Evolutionary conservation across 2,888 invertebrate genomes (phyloP).

Genomic region (Philereme transversata): DNA sequence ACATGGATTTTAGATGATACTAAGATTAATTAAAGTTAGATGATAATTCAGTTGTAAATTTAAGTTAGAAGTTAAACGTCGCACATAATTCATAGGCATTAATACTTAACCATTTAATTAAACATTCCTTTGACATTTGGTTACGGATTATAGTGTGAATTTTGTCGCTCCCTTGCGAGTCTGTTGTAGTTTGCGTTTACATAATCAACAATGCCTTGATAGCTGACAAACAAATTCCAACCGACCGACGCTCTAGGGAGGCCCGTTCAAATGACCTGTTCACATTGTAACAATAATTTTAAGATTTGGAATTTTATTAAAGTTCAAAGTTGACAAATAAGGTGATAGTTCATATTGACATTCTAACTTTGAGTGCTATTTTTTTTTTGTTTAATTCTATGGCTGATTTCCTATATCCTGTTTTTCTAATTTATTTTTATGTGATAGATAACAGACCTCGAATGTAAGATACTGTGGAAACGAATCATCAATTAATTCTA

Average conservation of each 20-base stretch:
- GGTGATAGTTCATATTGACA: conserved; percentile 77
- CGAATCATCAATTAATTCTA: conserved; percentile 69
- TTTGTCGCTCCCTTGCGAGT: conserved; percentile 28
- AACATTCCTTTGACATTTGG: conserved; percentile 82
- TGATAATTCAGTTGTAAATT: conserved; percentile 81
- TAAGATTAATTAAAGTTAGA: conserved; percentile 78
- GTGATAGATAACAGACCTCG: conserved; percentile 79
- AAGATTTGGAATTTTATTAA: conserved; percentile 75
- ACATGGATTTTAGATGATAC: conserved; percentile 73
- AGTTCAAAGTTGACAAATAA: conserved; percentile 81
- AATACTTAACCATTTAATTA: conserved; percentile 82
- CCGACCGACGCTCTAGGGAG: conserved; percentile 35
- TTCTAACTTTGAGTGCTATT: conserved; percentile 75
- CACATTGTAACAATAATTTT: conserved; percentile 73
- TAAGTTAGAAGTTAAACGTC: conserved; percentile 81
- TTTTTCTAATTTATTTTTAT: conserved; percentile 81
- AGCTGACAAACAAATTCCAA: conserved; percentile 39
- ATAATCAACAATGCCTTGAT: conserved; percentile 11
- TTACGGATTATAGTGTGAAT: conserved; percentile 69
- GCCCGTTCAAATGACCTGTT: conserved; percentile 45
- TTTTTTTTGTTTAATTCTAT: conserved; percentile 69
- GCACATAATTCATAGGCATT: conserved; percentile 82
- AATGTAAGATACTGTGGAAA: conserved; percentile 74
- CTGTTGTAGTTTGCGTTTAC: conserved; percentile 28
- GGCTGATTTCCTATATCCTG: conserved; percentile 62